phyloP scores from a whole-genome alignment of 1,140 invertebrate genomes.

The Apocrypta bakeri region DNA sequence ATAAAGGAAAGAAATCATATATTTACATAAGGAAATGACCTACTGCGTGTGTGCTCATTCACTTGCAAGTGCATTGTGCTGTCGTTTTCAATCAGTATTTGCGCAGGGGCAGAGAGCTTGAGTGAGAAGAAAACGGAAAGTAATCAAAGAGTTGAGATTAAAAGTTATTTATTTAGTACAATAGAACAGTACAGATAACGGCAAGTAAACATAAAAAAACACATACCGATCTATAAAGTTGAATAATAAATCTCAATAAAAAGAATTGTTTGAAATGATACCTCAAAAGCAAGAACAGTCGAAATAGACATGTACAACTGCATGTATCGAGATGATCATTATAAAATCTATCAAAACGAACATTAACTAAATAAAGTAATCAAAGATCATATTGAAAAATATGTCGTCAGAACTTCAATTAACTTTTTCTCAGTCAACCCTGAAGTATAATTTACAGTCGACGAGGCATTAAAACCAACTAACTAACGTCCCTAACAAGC shows the following conservation, averaged over 20 bases:
- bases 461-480: not conserved
- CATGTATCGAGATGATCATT: too few relatives aligned
- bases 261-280: too few relatives aligned
- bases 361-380: not conserved
- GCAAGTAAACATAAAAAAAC: not conserved
- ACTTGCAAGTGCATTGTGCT: conserved; percentile 38
- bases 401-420: not conserved
- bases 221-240: too few relatives aligned
- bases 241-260: too few relatives aligned
- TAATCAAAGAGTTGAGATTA: not conserved
- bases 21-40: conserved; percentile 46
- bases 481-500: conserved; percentile 9
- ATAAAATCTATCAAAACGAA: not conserved
- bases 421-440: not conserved
- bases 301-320: too few relatives aligned
- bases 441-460: not conserved
- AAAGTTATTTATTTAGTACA: not conserved
- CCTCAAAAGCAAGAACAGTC: too few relatives aligned
- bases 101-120: not conserved
- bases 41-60: conserved; percentile 19
- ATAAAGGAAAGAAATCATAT: conserved; percentile 41
- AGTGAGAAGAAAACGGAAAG: not conserved
- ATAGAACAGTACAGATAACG: not conserved
- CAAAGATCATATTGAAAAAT: not conserved
- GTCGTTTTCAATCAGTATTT: conserved; percentile 33